These are phyloP conservation scores for Phymastichus coffea DNA, from an alignment of 1,140 invertebrate species.

Conservation along the genomic window DNA sequence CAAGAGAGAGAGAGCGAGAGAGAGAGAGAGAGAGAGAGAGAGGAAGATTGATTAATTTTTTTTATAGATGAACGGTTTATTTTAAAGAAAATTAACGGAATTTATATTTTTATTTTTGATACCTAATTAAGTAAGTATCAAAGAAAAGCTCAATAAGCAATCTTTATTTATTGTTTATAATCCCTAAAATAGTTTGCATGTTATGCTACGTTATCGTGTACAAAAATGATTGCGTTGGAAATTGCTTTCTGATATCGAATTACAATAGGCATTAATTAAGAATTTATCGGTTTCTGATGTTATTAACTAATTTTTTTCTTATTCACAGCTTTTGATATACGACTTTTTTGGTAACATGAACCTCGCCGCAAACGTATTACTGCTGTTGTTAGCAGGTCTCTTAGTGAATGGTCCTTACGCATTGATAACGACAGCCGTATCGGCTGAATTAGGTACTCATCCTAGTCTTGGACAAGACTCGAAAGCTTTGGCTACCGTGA, in stretches of 20 bases:
- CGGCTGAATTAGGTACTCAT: constrained; percentile 91
- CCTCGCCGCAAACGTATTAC: constrained; percentile 63
- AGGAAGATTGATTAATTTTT: no score
- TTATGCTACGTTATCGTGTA: no score
- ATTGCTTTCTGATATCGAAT: background rate
- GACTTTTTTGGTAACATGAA: constrained; percentile 67
- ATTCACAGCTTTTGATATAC: constrained; percentile 75
- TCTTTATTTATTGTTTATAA: no score
- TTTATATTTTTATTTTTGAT: constrained; percentile 9
- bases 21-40: no score
- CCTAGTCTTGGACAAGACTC: constrained; percentile 79
- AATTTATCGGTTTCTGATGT: background rate
- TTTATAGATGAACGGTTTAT: no score
- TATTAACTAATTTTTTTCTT: constrained; percentile 28
- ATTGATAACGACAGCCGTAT: constrained; percentile 93
- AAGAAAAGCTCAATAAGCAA: no score
- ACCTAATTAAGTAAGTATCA: no score
- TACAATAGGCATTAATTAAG: background rate
- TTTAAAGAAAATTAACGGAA: constrained; percentile 9
- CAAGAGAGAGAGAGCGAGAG: no score
- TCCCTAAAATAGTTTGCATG: no score
- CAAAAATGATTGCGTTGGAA: background rate
- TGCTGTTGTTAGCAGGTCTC: constrained; percentile 77
- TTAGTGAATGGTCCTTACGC: constrained; percentile 95
- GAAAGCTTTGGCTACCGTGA: constrained; percentile 91